A percentile compares a stretch with the other conserved stretches of the same genome.
Conservation (phyloP, 1,140 invertebrate species). For the Geopemphigus sp. region DNA sequence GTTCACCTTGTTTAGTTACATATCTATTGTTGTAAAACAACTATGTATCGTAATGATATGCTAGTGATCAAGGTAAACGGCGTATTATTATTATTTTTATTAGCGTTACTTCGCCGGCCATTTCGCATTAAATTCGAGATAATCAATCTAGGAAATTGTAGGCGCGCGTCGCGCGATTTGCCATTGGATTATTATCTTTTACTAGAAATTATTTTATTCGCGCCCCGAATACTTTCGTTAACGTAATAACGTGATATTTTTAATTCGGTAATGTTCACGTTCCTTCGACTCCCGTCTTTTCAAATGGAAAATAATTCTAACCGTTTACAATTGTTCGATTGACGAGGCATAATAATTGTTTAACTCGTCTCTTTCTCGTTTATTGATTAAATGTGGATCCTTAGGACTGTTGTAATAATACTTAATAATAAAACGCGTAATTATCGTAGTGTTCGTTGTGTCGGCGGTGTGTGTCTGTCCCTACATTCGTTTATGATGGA, state of each 20-base stretch:
- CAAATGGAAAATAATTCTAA: background rate
- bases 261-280: too few relatives aligned
- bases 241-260: background rate
- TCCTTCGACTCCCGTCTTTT: background rate
- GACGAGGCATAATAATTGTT: too few relatives aligned
- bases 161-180: background rate
- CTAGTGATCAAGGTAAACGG: constrained; percentile 20
- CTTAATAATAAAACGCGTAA: too few relatives aligned
- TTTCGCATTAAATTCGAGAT: background rate
- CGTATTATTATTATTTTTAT: background rate
- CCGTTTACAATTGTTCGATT: too few relatives aligned
- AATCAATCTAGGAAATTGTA: constrained; percentile 18
- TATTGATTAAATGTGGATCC: too few relatives aligned
- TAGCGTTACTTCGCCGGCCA: background rate
- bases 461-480: too few relatives aligned
- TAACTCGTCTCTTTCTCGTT: too few relatives aligned
- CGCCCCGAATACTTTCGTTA: background rate
- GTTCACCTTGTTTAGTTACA: background rate
- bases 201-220: too few relatives aligned
- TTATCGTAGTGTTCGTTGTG: background rate
- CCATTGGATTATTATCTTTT: background rate
- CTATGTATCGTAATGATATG: background rate
- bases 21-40: background rate
- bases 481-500: background rate
- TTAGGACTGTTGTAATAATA: too few relatives aligned